Evolutionary conservation across 2,113 vertebrate species (phyloP), one percentile per base, ranked within the genome.

Genomic region (Silurus meridionalis): DNA sequence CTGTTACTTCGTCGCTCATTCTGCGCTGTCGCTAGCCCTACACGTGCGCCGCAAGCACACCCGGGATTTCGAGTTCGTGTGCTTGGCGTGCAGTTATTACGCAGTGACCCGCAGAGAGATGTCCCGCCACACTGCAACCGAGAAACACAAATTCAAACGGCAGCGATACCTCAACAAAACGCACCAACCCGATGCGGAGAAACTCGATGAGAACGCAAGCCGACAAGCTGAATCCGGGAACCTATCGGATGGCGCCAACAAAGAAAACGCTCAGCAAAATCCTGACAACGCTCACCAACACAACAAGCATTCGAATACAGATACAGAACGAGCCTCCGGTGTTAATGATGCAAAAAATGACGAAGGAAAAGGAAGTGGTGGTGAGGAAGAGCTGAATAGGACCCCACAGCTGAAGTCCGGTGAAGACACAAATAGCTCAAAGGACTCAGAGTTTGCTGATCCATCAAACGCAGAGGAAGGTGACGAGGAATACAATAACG

Each of bases 1-100:
- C 82, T 99, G 97, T 85, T 94, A 95, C 79, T 99, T 99, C 83
- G 88, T 90, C 52, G 96, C 97, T 81, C 96, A 98, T 71, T 97
- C 97, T 58, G 87, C 95, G 13, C 91, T 96, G 57, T 97, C 98
- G 0, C 94, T 99, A 23, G 96, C 97, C 61, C 93, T 97, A 58
- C 98, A 99, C 0, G 86, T 98, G 80, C 98, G 98, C 88, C 94
- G 96, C 87, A 98, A 96, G n/a, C 98, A 99, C 89, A 97, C 96
- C 7, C 96, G 94, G 90, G 96, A 98, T 81, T 99, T 97, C 91
- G 96, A 98, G 87, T 99, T 96, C 82, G 97, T 97, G 58, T 99
- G 98, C 90, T 95, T 97, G 93, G 98, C 97, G 0, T 99, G 98
- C 85, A 96, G 96, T 89, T 99, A 99, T 92, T 99, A 97, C 19